Conservation (phyloP, 2,888 invertebrate genomes). For the Pachymerium ferrugineum region DNA sequence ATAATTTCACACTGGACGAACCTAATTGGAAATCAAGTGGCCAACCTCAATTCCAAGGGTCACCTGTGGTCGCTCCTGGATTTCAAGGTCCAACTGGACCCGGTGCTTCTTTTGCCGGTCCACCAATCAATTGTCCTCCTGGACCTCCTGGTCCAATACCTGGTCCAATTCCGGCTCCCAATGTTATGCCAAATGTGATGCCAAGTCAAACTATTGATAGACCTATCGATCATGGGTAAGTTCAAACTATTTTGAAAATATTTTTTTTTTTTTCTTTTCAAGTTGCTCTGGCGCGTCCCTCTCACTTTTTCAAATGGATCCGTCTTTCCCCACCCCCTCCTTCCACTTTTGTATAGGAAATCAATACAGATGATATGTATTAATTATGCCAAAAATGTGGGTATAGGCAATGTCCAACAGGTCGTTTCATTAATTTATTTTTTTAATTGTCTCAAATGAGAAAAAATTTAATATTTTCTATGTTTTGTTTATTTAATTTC, state of each 20-base stretch:
- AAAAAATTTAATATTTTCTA: no score
- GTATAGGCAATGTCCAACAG: slow-evolving; percentile 4
- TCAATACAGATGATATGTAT: slow-evolving; percentile 33
- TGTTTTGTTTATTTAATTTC: no score
- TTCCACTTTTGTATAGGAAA: slow-evolving; percentile 31
- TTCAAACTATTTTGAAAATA: slow-evolving; percentile 38
- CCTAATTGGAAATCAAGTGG: slow-evolving; percentile 72
- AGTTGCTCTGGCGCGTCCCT: slow-evolving; percentile 5
- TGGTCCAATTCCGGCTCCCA: slow-evolving; percentile 54
- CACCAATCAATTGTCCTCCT: slow-evolving; percentile 58
- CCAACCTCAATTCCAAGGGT: slow-evolving; percentile 35
- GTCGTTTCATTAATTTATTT: no score
- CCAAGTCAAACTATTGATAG: slow-evolving; percentile 41
- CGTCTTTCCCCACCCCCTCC: slow-evolving; percentile 9
- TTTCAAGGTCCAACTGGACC: slow-evolving; percentile 34
- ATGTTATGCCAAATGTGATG: slow-evolving; percentile 60
- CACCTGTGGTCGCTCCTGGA: slow-evolving; percentile 34
- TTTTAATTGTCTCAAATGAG: no score
- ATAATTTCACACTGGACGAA: slow-evolving; percentile 61
- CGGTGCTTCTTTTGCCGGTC: slow-evolving; percentile 31
- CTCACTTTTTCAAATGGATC: slow-evolving; percentile 14
- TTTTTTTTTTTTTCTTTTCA: background rate
- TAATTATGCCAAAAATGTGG: slow-evolving; percentile 30
- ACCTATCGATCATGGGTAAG: slow-evolving; percentile 58
- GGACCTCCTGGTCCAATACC: slow-evolving; percentile 60